Percentiles rank a stretch among this genome's conserved stretches.
Evolutionary conservation across 1,140 invertebrate genomes (phyloP).

Genomic region (Drosophila grimshawi): DNA sequence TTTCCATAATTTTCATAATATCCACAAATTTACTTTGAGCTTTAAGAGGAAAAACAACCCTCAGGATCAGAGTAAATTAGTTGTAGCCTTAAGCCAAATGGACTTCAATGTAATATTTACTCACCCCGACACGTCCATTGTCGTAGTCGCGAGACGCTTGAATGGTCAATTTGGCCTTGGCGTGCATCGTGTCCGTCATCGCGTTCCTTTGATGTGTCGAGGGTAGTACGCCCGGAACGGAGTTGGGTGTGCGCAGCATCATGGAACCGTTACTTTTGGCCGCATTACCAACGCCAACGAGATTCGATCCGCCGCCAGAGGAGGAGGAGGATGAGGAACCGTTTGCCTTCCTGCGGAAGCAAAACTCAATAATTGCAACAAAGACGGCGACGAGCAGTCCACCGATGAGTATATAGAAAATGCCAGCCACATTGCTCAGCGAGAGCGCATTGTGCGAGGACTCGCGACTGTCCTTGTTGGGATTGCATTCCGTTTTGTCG

Average conservation of each 20-base stretch:
- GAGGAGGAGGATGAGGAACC: slow-evolving; percentile 3
- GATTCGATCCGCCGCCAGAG: slow-evolving; percentile 32
- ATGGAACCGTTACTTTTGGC: slow-evolving; percentile 73
- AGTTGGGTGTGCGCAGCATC: slow-evolving; percentile 61
- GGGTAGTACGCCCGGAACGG: slow-evolving; percentile 78
- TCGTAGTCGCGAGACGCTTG: slow-evolving; percentile 90
- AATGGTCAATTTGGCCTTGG: slow-evolving; percentile 93
- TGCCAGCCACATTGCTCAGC: slow-evolving; percentile 98
- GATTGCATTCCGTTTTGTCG: slow-evolving; percentile 91
- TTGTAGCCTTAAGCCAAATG: not conserved
- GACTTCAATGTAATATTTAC: slow-evolving; percentile 29
- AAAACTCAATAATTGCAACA: slow-evolving; percentile 96
- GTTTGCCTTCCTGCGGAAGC: slow-evolving; percentile 91
- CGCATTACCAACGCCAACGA: slow-evolving; percentile 84
- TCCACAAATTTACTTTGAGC: too few species aligned
- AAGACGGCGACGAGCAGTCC: slow-evolving; percentile 95
- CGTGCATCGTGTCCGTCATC: slow-evolving; percentile 94
- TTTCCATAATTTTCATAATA: too few species aligned
- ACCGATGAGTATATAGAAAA: slow-evolving; percentile 99
- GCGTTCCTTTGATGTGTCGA: slow-evolving; percentile 89
- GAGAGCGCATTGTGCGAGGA: slow-evolving; percentile 95
- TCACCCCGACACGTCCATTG: slow-evolving; percentile 87
- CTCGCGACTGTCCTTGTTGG: slow-evolving; percentile 88
- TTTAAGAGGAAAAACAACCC: not conserved
- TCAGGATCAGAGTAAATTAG: not conserved